Conservation (phyloP, 2,797 vertebrate species). For the Cyclopterus lumpus region DNA sequence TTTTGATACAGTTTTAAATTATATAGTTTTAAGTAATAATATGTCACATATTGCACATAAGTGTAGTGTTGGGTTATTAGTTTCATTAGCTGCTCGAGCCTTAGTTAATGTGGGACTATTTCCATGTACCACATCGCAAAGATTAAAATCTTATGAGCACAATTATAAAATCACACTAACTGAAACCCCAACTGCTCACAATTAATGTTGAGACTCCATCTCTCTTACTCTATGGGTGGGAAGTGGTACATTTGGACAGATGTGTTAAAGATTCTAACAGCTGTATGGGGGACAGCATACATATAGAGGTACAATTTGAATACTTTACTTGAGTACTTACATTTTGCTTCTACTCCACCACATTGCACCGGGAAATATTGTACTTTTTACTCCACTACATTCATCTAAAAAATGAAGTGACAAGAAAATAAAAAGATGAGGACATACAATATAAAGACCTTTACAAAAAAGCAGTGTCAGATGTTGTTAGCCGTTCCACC, state of each 20-base stretch:
- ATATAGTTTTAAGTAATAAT: too few relatives aligned
- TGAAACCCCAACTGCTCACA: constrained; percentile 34
- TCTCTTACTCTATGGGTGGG: constrained; percentile 35
- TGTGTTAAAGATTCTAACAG: constrained; percentile 29
- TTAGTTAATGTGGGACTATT: neutral
- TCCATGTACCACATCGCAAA: constrained; percentile 17
- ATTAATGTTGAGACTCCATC: constrained; percentile 37
- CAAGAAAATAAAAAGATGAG: neutral
- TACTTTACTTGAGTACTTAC: neutral
- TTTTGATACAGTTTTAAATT: too few relatives aligned
- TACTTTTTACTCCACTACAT: neutral
- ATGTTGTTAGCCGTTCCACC: neutral
- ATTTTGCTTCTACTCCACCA: neutral
- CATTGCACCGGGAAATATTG: neutral
- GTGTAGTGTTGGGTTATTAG: too few relatives aligned
- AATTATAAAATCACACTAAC: constrained; percentile 14
- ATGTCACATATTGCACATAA: too few relatives aligned
- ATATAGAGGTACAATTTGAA: too few relatives aligned
- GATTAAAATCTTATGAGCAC: constrained; percentile 2
- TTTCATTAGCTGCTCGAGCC: neutral
- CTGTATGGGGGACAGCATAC: neutral
- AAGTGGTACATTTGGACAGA: constrained; percentile 17
- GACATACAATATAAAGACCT: neutral
- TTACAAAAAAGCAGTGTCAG: neutral
- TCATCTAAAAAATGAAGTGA: neutral